Evolutionary conservation across 2,797 vertebrate genomes (phyloP).

Genomic region (Mionectes olivaceus): DNA sequence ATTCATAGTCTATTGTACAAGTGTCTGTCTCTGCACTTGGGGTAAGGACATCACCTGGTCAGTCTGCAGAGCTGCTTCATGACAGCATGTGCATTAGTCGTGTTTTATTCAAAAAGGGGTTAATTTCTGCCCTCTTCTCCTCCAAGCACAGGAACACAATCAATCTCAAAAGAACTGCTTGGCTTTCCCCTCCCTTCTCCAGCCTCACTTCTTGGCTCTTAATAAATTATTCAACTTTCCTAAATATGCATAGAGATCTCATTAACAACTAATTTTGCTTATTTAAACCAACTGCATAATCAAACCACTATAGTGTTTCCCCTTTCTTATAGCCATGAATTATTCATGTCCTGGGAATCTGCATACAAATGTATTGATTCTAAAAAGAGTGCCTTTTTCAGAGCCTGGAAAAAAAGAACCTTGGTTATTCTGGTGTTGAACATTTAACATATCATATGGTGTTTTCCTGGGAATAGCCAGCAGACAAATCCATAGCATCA

Average conservation of each 20-base stretch:
- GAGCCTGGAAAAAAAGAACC: neutral
- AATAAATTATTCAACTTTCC: slow-evolving; percentile 71
- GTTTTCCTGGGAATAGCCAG: neutral
- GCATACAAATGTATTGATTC: slow-evolving; percentile 61
- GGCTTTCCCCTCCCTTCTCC: slow-evolving; percentile 32
- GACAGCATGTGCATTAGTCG: neutral
- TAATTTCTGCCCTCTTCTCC: slow-evolving; percentile 37
- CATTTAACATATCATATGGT: neutral
- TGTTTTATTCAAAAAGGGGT: neutral
- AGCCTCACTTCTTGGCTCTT: slow-evolving; percentile 39
- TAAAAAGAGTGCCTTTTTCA: slow-evolving; percentile 20
- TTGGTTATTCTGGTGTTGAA: neutral
- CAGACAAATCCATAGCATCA: neutral
- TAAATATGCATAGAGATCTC: slow-evolving; percentile 74
- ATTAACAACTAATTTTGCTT: slow-evolving; percentile 76
- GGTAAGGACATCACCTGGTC: neutral
- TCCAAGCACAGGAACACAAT: slow-evolving; percentile 13
- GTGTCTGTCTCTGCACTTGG: neutral
- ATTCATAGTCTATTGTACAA: neutral
- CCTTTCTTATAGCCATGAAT: slow-evolving; percentile 48
- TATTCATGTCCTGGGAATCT: slow-evolving; percentile 62
- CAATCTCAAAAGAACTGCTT: slow-evolving; percentile 16
- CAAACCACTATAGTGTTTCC: slow-evolving; percentile 55
- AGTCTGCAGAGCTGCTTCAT: neutral
- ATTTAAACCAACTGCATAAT: slow-evolving; percentile 75